Base-by-base conservation (phyloP, 2,113 vertebrate species). In the Dicrurus megarhynchus region DNA sequence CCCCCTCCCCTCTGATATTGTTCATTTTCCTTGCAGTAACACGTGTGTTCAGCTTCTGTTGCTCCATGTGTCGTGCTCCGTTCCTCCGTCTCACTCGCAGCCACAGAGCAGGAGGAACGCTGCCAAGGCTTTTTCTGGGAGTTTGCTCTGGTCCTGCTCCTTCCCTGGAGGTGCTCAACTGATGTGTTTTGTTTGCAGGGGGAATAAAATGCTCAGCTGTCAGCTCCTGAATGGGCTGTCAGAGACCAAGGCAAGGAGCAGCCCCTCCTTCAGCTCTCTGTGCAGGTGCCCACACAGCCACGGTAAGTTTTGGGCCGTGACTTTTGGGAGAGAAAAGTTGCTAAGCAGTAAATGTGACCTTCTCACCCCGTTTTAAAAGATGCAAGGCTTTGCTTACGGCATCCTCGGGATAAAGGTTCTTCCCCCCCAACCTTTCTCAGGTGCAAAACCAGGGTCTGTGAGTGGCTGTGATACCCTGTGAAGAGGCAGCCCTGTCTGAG, bases 91-190 rank as follows among this genome's bases (percentile, higher is more conserved):
- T 75, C 8, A 7, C 75, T 82, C 3, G 0, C 77, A 94, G 92
- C 82, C 32, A 7, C 56, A 17, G 91, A 91, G 91, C 18, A 2
- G 57, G 70, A 57, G 91, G 77, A 95, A 33, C 1, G 2, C 84
- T 79, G 93, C 91, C 95, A 93, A 85, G n/a, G 74, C 49, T 84
- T 85, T 79, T 93, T 46, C 87, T 87, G 87, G 67, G 84, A 87
- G 71, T 91, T 89, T 79, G 81, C 89, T 91, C 57, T 61, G 84
- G 74, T 91, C 57, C 47, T 88, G 56, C 59, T 63, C 6, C 63
- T 90, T 91, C 85, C 64, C 75, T 57, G 55, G 67, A 23, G 49
- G 50, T 9, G 17, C 63, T 90, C 59, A 76, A 0, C 32, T 37
- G 63, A 50, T 94, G 37, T 68, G 47, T 37, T 80, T 86, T 84